Evolutionary conservation across 2,797 vertebrate genomes (phyloP), one percentile per base, ranked within the genome.

Genomic region (Merluccius polli): DNA sequence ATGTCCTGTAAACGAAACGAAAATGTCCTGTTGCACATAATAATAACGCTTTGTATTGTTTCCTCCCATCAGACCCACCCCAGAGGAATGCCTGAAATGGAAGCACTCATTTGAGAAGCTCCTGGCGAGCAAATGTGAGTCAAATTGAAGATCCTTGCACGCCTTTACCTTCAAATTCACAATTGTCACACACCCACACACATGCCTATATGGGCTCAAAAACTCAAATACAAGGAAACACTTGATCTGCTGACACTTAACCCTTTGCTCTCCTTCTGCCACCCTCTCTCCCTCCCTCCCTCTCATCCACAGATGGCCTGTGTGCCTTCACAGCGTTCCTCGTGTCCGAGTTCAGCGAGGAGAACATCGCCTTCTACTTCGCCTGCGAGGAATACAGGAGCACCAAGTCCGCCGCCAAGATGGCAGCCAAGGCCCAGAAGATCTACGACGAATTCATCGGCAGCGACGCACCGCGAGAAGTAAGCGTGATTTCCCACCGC

Each of bases 341-440:
- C 84, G 94, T 96, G 78, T 97, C 97, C 0, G 98, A 99, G 83
- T 99, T 97, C 89, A 98, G 97, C 1, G 97, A 99, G 84, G 98
- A 99, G 92, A 99, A 99, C 90, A 95, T 99, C 0, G 96, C 97
- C 11, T 99, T 99, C 92, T 99, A 98, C 94, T 88, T 97, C 82
- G 97, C 97, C 38, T 99, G 97, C 71, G 96, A 98, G 81, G 97
- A 99, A 80, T 98, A 95, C 91, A 96, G 95, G 83, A 94, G 85
- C 85, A 96, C 92, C 1, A 98, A 95, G 79, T 95, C 93, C 2
- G 84, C 90, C 5, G 86, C 94, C 81, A 97, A 97, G 81, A 89
- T 96, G 18, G 87, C 92, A 3, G 86, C 90, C 0, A 98, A 97
- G 91, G 98, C 97, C 72, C 94, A 92, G 78, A 98, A 95, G 86